A percentile compares a stretch with the other conserved stretches of the same genome.
These are phyloP conservation scores for Platycheirus rosarum DNA, from an alignment of 2,888 invertebrate species.

Conservation along the genomic window DNA sequence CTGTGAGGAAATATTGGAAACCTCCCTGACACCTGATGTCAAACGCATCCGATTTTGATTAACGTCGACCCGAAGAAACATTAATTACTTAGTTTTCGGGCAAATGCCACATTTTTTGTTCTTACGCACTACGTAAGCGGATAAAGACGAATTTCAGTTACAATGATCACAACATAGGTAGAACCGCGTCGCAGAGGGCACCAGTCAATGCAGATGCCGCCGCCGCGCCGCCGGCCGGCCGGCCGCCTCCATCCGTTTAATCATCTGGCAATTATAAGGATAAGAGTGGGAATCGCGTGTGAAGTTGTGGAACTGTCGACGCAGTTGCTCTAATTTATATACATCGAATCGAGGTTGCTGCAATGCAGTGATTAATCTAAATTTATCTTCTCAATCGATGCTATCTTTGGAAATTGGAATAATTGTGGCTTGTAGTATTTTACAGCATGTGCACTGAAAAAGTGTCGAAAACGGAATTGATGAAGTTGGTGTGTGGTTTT, in stretches of 20 bases:
- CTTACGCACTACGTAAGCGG: constrained; percentile 12
- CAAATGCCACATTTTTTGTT: constrained; percentile 61
- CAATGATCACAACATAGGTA: constrained; percentile 4
- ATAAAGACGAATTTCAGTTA: constrained; percentile 28
- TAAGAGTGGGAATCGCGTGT: constrained; percentile 69
- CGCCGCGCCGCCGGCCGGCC: not conserved
- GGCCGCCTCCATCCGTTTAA: constrained; percentile 37
- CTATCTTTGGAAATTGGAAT: constrained; percentile 66
- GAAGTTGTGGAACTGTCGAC: constrained; percentile 62
- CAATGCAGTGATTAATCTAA: constrained; percentile 72
- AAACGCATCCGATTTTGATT: constrained; percentile 62
- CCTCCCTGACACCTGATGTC: constrained; percentile 49
- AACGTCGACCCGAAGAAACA: constrained; percentile 56
- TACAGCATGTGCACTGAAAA: constrained; percentile 7
- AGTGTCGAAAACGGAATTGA: not conserved
- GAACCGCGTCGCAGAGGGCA: constrained; percentile 18
- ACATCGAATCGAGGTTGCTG: constrained; percentile 59
- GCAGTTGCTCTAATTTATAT: constrained; percentile 68
- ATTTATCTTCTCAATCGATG: constrained; percentile 70
- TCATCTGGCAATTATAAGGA: constrained; percentile 57
- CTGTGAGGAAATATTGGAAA: constrained; percentile 25
- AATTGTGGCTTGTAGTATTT: constrained; percentile 62
- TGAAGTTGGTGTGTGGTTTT: too few species aligned
- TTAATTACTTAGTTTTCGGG: constrained; percentile 61
- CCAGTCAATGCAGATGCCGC: constrained; percentile 13